Evolutionary conservation across 2,888 invertebrate genomes (phyloP), one percentile per base, ranked within the genome.

Genomic region (Hoplodrina ambigua): DNA sequence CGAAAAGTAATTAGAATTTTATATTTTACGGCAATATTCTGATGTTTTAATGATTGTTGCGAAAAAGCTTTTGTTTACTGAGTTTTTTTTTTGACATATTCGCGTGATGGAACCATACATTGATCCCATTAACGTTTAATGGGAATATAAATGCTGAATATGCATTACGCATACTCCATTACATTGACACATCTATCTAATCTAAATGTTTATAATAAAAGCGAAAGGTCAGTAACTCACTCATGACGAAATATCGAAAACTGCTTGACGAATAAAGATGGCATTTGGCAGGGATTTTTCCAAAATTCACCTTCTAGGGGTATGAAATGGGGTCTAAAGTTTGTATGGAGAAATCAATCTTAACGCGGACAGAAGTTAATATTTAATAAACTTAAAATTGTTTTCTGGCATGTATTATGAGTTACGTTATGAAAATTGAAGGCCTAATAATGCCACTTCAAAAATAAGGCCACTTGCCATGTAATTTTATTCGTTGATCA

Each of bases 401-500:
- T 69, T 75, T 37, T 62, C 59, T 20, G 30, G 10, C 66, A 69
- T 56, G 19, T 58, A 74, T 25, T 56, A 49, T 41, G 33, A 46
- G 62, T 62, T 72, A 72, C 54, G 73, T 67, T 69, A 78, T 66
- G 30, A 44, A 19, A 55, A 55, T 71, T 59, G n/a, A n/a, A n/a
- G n/a, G n/a, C n/a, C n/a, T n/a, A n/a, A n/a, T n/a, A n/a, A n/a
- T n/a, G n/a, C n/a, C n/a, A n/a, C n/a, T n/a, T n/a, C n/a, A n/a
- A n/a, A n/a, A n/a, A n/a, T n/a, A n/a, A n/a, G n/a, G n/a, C n/a
- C 72, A 68, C 61, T 80, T 69, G 30, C 58, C 72, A 71, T 82
- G 67, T 67, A 72, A 76, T 80, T 76, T 77, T 74, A 82, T 77
- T 75, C 74, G 65, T 77, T 61, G 67, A 75, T 72, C 49, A 50